phyloP scores from a whole-genome alignment of 1,140 invertebrate genomes.

The Bathynomus jamesi region DNA sequence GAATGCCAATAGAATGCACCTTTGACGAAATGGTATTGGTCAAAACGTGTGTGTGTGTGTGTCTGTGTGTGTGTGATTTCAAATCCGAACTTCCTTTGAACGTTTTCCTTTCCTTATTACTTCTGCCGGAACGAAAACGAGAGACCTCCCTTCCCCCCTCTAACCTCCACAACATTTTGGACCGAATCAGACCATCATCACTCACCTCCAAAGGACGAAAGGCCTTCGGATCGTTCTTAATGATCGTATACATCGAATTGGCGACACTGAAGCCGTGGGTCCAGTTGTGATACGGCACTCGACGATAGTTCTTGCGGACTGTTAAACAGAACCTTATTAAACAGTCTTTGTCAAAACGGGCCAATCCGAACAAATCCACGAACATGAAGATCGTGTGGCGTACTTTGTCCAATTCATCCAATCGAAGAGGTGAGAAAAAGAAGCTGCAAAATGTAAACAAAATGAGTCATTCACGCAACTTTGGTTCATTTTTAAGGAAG shows the following conservation, averaged over 20 bases:
- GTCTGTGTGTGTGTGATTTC: too few species aligned
- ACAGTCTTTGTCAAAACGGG: slow-evolving; percentile 53
- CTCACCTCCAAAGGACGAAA: slow-evolving; percentile 56
- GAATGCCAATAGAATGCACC: too few species aligned
- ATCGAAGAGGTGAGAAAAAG: slow-evolving; percentile 60
- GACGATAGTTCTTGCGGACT: slow-evolving; percentile 71
- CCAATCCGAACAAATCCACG: slow-evolving; percentile 58
- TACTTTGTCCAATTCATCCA: slow-evolving; percentile 61
- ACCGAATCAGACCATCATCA: slow-evolving; percentile 3
- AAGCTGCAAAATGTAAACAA: slow-evolving; percentile 51
- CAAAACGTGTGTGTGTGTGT: too few species aligned
- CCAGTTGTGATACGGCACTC: slow-evolving; percentile 77
- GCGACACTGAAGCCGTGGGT: slow-evolving; percentile 76
- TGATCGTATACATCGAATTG: slow-evolving; percentile 68
- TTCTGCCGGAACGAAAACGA: too few species aligned
- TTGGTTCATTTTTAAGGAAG: too few species aligned
- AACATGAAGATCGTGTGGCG: slow-evolving; percentile 69
- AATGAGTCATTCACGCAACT: too few species aligned
- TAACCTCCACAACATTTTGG: too few species aligned
- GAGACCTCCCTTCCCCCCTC: too few species aligned
- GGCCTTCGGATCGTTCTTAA: slow-evolving; percentile 52
- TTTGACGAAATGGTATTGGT: too few species aligned
- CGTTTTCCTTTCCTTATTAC: too few species aligned
- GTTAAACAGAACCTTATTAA: slow-evolving; percentile 67
- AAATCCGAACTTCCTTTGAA: too few species aligned